These are phyloP conservation scores for Steatocranus sp. DNA, from an alignment of 2,797 vertebrate species.

Conservation along the genomic window DNA sequence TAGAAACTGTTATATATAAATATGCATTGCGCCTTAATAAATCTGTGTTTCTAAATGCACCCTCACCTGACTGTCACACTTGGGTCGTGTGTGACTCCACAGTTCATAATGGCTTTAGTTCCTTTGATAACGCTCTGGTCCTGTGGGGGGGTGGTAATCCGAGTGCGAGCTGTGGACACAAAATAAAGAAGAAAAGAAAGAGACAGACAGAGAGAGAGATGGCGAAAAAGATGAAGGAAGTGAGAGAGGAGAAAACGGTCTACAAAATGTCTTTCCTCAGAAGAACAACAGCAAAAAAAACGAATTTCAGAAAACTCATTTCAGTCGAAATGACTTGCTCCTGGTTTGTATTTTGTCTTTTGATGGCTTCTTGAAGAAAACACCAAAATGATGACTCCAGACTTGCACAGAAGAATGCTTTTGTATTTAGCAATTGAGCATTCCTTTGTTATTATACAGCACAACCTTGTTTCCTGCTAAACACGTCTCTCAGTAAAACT, in stretches of 20 bases:
- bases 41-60: neutral
- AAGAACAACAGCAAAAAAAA: neutral
- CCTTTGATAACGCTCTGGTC: slow-evolving; percentile 98
- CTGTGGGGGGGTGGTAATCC: slow-evolving; percentile 85
- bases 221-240: neutral
- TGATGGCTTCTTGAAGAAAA: slow-evolving; percentile 22
- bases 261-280: neutral
- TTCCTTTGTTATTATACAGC: neutral
- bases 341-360: slow-evolving; percentile 14
- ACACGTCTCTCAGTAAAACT: neutral
- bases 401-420: slow-evolving; percentile 10
- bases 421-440: slow-evolving; percentile 10
- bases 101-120: slow-evolving; percentile 91
- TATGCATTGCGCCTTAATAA: neutral
- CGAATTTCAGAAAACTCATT: slow-evolving; percentile 43
- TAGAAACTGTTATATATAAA: neutral
- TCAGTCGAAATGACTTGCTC: slow-evolving; percentile 27
- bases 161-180: slow-evolving; percentile 82
- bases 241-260: neutral
- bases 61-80: slow-evolving; percentile 86
- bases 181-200: neutral
- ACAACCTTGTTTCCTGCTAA: neutral
- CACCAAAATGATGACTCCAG: neutral
- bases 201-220: neutral
- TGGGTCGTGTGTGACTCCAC: slow-evolving; percentile 90